Base-by-base conservation (phyloP, 2,797 vertebrate genomes). In the Lepilemur ruficaudatus region DNA sequence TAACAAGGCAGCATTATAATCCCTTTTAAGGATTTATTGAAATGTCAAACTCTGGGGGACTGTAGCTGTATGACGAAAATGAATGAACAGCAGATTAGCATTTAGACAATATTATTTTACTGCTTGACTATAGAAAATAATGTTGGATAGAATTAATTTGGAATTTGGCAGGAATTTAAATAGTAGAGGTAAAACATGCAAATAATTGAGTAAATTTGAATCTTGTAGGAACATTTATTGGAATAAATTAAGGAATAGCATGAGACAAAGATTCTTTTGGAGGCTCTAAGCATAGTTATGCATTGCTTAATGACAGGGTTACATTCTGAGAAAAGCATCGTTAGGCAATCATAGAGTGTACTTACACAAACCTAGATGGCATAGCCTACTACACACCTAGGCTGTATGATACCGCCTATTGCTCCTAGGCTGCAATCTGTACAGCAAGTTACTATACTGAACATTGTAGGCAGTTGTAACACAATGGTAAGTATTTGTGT, bases 21-120 rank as follows among this genome's bases (percentile, higher is more conserved):
- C 81, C 82, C 61, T 93, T 93, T 93, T 92, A 96, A 98, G 52
- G 92, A 72, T 95, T 96, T 97, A 94, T 96, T 97, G 91, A 97
- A 98, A 98, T 88, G 35, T 83, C 96, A 97, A 32, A 52, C 38
- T 92, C 35, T 80, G 41, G 72, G 81, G 91, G 79, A 95, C 50
- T 76, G n/a, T 76, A 96, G 84, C 32, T 94, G 13, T 81, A 85
- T 73, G 48, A 98, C 92, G 23, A 93, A 91, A 95, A 97, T 98
- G 95, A 98, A 97, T 89, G 98, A 98, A 98, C 57, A 98, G 15
- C 23, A 92, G 91, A 98, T 98, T 98, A 98, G 65, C 94, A 98
- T 97, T 97, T 97, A 98, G 97, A 98, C 92, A 97, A 87, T 96
- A 75, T 94, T 97, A 95, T 97, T n/a, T 82, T 84, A 97, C 91